Evolutionary conservation across 2,888 invertebrate genomes (phyloP).

Genomic region (Hypselothyrea guttata): DNA sequence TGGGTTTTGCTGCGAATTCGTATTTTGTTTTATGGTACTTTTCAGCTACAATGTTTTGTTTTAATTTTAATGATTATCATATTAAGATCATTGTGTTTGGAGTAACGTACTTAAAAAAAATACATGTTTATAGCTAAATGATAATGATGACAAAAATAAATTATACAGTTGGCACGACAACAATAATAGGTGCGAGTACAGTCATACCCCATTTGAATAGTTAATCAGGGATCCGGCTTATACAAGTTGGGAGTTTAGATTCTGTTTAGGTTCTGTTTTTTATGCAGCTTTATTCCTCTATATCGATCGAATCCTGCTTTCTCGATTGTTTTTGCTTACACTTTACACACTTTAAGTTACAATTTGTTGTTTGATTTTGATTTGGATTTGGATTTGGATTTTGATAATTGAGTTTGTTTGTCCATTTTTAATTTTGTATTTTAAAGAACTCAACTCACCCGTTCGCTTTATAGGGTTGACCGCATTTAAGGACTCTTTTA

Average conservation of each 20-base stretch:
- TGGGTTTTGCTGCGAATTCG: constrained; percentile 58
- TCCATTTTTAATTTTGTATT: constrained; percentile 22
- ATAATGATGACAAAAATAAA: constrained; percentile 2
- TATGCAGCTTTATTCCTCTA: constrained; percentile 33
- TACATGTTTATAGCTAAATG: constrained; percentile 11
- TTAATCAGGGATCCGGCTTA: constrained; percentile 42
- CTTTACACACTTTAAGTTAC: constrained; percentile 31
- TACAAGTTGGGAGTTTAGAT: constrained; percentile 43
- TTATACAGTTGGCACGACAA: constrained; percentile 48
- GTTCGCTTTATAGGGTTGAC: constrained; percentile 36
- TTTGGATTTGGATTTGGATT: no score
- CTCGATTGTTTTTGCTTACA: constrained; percentile 20
- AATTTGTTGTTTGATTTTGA: no score
- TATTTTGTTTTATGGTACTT: constrained; percentile 54
- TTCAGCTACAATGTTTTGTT: constrained; percentile 51
- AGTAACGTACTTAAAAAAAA: constrained; percentile 37
- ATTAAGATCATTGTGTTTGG: constrained; percentile 44
- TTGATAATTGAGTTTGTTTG: constrained; percentile 18
- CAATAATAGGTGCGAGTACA: constrained; percentile 60
- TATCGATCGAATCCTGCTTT: constrained; percentile 1
- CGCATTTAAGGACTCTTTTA: constrained; percentile 31
- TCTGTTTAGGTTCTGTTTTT: constrained; percentile 50
- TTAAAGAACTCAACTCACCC: constrained; percentile 65
- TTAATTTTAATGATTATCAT: constrained; percentile 42
- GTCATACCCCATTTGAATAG: constrained; percentile 54